Base-by-base conservation (phyloP, 1,140 invertebrate genomes). In the Pomacea maculata region DNA sequence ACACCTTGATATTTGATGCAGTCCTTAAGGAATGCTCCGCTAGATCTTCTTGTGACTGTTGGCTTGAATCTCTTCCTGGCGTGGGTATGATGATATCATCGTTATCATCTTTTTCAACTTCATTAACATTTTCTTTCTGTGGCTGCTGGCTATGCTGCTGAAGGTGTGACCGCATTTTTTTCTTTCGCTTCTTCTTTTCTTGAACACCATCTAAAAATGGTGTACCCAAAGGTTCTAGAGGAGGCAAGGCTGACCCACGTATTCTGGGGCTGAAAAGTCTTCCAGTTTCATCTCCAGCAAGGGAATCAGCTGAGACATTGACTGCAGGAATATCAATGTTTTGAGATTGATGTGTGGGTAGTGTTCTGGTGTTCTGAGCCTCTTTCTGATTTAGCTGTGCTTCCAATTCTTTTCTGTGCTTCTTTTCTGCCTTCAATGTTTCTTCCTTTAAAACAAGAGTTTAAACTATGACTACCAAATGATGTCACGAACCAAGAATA, bases 171-270 rank as follows among this genome's bases (percentile, higher is more conserved):
- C 70, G 21, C 80, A 72, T 78, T 71, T 76, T 81, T 76, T 83
- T 65, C 57, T 82, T 82, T 63, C 81, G 83, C 75, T 83, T 81
- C 77, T 85, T 85, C 54, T 83, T 85, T 25, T 67, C 73, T 14
- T 80, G 75, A 15, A 71, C 64, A 34, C 80, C 57, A 15, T 86
- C 85, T 34, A 80, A 54, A 75, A 84, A 85, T 34, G 83, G 83
- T 21, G 85, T 84, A 54, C 85, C 85, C 57, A 86, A 65, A 10
- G 84, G 85, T 78, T 83, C 75, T 68, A 85, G 84, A 21, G 85
- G 75, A 10, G 85, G 85, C 45, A 84, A 81, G 77, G 83, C 80
- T 29, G 79, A 70, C 8, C 63, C 78, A 57, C 34, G 73, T 45
- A 77, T 54, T 71, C 73, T 65, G 0, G 79, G 68, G n/a, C 67